Evolutionary conservation across 2,888 invertebrate genomes (phyloP).

Genomic region (Campoplex nolae): DNA sequence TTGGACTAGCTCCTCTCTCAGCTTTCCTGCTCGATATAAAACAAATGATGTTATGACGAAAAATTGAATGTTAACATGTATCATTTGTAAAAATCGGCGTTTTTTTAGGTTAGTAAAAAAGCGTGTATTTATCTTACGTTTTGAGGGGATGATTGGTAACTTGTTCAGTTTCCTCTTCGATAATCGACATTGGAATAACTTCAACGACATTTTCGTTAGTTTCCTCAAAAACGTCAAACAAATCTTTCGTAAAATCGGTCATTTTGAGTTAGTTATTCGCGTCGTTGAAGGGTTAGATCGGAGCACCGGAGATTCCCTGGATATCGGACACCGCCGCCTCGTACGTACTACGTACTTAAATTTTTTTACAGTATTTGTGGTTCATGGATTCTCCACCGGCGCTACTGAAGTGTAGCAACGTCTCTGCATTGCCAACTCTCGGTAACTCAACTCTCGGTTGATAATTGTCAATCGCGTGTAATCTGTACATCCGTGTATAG

Average conservation of each 20-base stretch:
- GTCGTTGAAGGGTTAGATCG: background rate
- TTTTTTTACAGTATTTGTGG: background rate
- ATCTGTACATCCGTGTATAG: background rate
- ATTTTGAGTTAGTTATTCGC: conserved; percentile 69
- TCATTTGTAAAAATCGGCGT: background rate
- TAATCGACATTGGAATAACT: conserved; percentile 69
- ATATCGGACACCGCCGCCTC: background rate
- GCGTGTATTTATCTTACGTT: conserved; percentile 36
- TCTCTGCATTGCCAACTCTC: background rate
- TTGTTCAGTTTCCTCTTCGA: conserved; percentile 49
- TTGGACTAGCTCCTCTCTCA: conserved; percentile 61
- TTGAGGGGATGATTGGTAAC: conserved; percentile 21
- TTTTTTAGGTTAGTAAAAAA: conserved; percentile 52
- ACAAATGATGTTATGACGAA: background rate
- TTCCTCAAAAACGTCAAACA: conserved; percentile 84
- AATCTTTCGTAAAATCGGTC: conserved; percentile 82
- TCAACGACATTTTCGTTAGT: conserved; percentile 75
- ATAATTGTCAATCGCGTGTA: background rate
- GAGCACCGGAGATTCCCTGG: background rate
- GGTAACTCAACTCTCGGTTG: background rate
- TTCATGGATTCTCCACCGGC: conserved; percentile 8
- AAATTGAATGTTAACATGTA: background rate
- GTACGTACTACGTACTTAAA: background rate
- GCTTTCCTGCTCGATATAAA: conserved; percentile 14
- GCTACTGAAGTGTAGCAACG: background rate